These are phyloP conservation scores for Vimba vimba DNA, from an alignment of 2,113 vertebrate species.

Conservation along the genomic window DNA sequence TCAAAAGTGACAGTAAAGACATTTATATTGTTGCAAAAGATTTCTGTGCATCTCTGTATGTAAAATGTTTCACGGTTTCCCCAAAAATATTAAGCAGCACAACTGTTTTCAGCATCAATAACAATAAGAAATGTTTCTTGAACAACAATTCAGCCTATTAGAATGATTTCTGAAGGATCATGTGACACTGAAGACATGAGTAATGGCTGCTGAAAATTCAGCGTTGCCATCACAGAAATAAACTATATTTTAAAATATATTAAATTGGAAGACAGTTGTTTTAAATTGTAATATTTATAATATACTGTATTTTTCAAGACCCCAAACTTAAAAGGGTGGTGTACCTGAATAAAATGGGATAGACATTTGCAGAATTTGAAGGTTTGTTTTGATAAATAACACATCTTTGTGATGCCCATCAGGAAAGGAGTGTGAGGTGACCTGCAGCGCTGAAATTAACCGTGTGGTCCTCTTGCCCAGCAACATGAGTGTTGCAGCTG, in stretches of 20 bases:
- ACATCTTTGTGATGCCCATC: conserved; percentile 34
- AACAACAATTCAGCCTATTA: neutral
- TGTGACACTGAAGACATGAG: neutral
- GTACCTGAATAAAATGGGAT: neutral
- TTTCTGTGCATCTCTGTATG: too few relatives aligned
- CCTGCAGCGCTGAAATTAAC: conserved; percentile 87
- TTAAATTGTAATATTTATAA: neutral
- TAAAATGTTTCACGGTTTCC: neutral
- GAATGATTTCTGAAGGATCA: neutral
- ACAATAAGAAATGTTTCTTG: neutral
- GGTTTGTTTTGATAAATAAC: neutral
- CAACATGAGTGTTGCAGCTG: conserved; percentile 83
- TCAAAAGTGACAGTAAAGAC: neutral
- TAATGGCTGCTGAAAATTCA: neutral
- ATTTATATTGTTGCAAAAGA: neutral
- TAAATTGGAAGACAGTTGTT: neutral
- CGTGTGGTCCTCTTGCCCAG: conserved; percentile 87
- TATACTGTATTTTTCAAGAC: neutral
- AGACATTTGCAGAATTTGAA: too few relatives aligned
- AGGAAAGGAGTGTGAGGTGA: conserved; percentile 90
- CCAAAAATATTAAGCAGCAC: neutral
- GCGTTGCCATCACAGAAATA: too few relatives aligned
- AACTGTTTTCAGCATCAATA: neutral
- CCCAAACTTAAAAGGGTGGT: neutral
- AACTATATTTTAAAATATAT: too few relatives aligned